Base-by-base conservation (phyloP, 2,113 vertebrate species). In the Cyanoliseus patagonus region DNA sequence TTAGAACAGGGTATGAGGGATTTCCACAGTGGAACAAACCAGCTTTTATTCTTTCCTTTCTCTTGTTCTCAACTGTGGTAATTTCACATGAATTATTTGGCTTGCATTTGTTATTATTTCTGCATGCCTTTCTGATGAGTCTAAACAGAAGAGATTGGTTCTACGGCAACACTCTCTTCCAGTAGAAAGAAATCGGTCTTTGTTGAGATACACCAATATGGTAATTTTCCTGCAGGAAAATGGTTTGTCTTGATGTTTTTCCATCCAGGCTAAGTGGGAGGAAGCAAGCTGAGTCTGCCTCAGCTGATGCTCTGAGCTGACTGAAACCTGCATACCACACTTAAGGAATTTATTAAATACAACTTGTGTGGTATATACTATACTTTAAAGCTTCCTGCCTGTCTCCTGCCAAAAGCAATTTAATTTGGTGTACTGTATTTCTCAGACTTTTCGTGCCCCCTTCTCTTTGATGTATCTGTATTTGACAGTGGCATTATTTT, bases 11-110 rank as follows among this genome's bases (percentile, higher is more conserved):
- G 13, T n/a, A 76, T 39, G 63, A 73, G 62, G 88, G 80, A 88
- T 93, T 96, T 97, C 70, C 77, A 79, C 46, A 41, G 27, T 87
- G 86, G 86, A 95, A 92, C 89, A 96, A 89, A 72, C 35, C 70
- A 59, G 31, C 12, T 88, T 95, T 90, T 94, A 73, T 74, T 91
- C 81, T 93, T 94, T 94, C 86, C 86, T 91, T 91, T 92, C 66
- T 84, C 51, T 30, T 84, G 14, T 69, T 97, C 86, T 84, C 41
- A n/a, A 44, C 33, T 14, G 11, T 22, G 20, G 39, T 83, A 69
- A 59, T 79, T 96, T 82, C 62, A 55, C 64, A 13, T 41, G 46
- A 68, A 22, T 77, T 77, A 24, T 74, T 87, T 95, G 78, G 27
- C 28, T 83, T 52, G 20, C 63, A 44, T 19, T 73, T 33, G 2